Evolutionary conservation across 2,113 vertebrate genomes (phyloP).

Genomic region (Cheilinus undulatus): DNA sequence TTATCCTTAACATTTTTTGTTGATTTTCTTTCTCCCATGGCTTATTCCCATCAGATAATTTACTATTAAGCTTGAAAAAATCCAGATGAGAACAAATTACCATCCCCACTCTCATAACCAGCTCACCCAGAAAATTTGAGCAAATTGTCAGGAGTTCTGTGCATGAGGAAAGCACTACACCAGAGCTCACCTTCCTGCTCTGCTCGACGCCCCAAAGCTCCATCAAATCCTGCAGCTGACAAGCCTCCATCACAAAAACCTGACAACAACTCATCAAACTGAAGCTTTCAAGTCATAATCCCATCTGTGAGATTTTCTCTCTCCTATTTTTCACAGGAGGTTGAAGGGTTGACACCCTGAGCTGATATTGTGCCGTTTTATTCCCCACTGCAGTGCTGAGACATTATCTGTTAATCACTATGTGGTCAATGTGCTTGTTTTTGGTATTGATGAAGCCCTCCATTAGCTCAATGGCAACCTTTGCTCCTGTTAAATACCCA

Average conservation of each 20-base stretch:
- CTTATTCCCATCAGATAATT: too few relatives aligned
- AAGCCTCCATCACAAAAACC: slow-evolving; percentile 39
- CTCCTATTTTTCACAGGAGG: background rate
- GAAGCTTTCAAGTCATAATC: slow-evolving; percentile 53
- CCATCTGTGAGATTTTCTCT: slow-evolving; percentile 22
- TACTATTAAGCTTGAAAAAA: too few relatives aligned
- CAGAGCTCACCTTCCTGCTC: slow-evolving; percentile 37
- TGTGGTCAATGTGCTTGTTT: background rate
- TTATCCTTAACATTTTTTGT: too few relatives aligned
- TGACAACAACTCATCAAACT: slow-evolving; percentile 46
- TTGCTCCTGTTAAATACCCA: slow-evolving; percentile 10
- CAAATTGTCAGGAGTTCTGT: too few relatives aligned
- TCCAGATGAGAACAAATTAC: too few relatives aligned
- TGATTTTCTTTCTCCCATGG: too few relatives aligned
- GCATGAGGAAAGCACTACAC: too few relatives aligned
- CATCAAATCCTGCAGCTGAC: slow-evolving; percentile 43
- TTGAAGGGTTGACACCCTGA: slow-evolving; percentile 14
- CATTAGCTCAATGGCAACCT: background rate
- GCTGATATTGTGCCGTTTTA: slow-evolving; percentile 17
- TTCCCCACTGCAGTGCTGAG: slow-evolving; percentile 8
- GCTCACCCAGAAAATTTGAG: too few relatives aligned
- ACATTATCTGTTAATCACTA: slow-evolving; percentile 31
- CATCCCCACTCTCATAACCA: too few relatives aligned
- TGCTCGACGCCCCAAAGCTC: background rate
- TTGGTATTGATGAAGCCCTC: slow-evolving; percentile 3